Evolutionary conservation across 2,888 invertebrate genomes (phyloP).

Genomic region (Pseudanteris insignis): DNA sequence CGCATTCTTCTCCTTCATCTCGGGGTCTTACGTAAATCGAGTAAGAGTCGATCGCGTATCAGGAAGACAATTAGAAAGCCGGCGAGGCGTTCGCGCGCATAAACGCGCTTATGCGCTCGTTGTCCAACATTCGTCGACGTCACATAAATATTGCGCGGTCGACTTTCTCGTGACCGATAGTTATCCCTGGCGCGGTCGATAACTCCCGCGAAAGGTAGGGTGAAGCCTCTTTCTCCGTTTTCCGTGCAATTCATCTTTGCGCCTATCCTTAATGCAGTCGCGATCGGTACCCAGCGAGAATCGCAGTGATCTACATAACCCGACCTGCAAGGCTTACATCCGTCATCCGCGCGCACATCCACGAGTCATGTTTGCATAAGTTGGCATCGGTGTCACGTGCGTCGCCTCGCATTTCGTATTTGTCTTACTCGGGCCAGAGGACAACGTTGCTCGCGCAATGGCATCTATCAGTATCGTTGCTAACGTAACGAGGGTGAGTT

Average conservation of each 20-base stretch:
- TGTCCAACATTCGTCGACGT: conserved; percentile 21
- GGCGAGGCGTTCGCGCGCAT: conserved; percentile 15
- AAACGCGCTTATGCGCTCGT: conserved; percentile 19
- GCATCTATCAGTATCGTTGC: conserved; percentile 13
- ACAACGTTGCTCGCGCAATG: conserved; percentile 6
- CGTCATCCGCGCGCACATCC: conserved; percentile 3
- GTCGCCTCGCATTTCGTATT: conserved; percentile 6
- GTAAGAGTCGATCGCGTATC: conserved; percentile 22
- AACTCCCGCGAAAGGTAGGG: conserved; percentile 16
- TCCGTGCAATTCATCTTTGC: conserved; percentile 18
- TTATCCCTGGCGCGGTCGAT: conserved; percentile 13
- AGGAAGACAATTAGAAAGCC: conserved; percentile 39
- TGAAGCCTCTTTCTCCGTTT: conserved; percentile 18
- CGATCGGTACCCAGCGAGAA: conserved; percentile 8
- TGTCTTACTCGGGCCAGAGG: conserved; percentile 3
- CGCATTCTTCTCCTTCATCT: conserved; percentile 6
- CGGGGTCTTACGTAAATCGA: conserved; percentile 23
- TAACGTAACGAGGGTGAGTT: conserved; percentile 12
- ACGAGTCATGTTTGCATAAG: conserved; percentile 23
- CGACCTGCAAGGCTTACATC: not conserved
- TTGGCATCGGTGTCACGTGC: conserved; percentile 5
- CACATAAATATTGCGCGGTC: conserved; percentile 24
- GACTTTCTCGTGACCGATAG: conserved; percentile 29
- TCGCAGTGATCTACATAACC: conserved; percentile 18
- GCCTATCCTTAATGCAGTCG: conserved; percentile 19